Percentiles rank a stretch among this genome's conserved stretches.
Conservation (phyloP, 2,113 vertebrate genomes). For the Tichodroma muraria region DNA sequence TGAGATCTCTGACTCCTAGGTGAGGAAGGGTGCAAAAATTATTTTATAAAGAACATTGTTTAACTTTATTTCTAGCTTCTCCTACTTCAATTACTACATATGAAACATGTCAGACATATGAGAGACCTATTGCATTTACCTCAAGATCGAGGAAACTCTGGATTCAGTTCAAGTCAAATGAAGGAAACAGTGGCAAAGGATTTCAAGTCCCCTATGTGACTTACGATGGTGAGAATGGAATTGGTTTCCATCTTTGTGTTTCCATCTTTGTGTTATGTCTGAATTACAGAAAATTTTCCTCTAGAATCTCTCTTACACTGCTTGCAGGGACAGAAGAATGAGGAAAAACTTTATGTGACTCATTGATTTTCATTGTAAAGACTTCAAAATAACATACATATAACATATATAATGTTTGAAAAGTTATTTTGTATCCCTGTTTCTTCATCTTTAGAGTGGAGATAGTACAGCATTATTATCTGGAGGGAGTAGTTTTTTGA, state of each 20-base stretch:
- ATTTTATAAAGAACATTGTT: background rate
- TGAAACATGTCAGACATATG: conserved; percentile 92
- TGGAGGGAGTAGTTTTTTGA: background rate
- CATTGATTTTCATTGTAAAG: background rate
- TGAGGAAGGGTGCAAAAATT: background rate
- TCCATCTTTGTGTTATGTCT: background rate
- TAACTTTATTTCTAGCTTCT: conserved; percentile 70
- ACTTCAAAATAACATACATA: background rate
- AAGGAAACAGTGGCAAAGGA: conserved; percentile 90
- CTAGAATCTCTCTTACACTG: background rate
- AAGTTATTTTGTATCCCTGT: background rate
- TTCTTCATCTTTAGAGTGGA: background rate
- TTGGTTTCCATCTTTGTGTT: background rate
- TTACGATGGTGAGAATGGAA: conserved; percentile 78
- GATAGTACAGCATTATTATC: background rate
- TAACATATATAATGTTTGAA: background rate
- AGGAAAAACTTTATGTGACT: background rate
- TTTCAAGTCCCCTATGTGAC: conserved; percentile 94
- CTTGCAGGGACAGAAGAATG: background rate
- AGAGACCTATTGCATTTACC: conserved; percentile 91
- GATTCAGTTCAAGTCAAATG: conserved; percentile 93
- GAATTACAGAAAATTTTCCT: background rate
- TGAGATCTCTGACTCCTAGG: background rate
- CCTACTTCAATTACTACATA: conserved; percentile 91
- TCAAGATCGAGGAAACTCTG: conserved; percentile 89